Evolutionary conservation across 2,113 vertebrate genomes (phyloP).

Genomic region (Dicentrarchus labrax): DNA sequence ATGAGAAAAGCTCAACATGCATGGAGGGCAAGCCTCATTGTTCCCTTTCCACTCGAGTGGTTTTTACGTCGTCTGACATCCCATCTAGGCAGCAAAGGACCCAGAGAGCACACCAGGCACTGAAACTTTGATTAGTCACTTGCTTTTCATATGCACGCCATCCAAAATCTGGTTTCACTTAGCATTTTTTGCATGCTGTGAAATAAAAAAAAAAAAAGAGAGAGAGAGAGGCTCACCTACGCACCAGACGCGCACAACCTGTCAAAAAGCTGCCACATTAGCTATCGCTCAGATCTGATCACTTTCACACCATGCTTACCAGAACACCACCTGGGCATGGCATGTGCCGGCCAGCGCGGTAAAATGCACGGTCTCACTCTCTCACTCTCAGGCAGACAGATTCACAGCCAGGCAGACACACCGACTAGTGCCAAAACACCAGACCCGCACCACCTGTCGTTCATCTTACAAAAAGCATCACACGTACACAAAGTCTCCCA

Average conservation of each 20-base stretch:
- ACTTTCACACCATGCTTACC: slow-evolving; percentile 62
- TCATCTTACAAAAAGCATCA: slow-evolving; percentile 40
- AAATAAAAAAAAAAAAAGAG: slow-evolving; percentile 22
- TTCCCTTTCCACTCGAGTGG: slow-evolving; percentile 32
- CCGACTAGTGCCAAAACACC: slow-evolving; percentile 59
- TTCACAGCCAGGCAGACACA: slow-evolving; percentile 64
- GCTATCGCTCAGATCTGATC: slow-evolving; percentile 55
- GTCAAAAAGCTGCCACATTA: slow-evolving; percentile 57
- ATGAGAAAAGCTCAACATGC: slow-evolving; percentile 53
- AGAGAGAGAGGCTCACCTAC: slow-evolving; percentile 54
- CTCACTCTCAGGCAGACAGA: slow-evolving; percentile 34
- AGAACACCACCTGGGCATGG: slow-evolving; percentile 75
- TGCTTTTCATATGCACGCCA: slow-evolving; percentile 19
- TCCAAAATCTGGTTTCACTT: slow-evolving; percentile 51
- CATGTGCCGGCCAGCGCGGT: slow-evolving; percentile 20
- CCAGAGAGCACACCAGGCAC: background rate
- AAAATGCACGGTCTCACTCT: slow-evolving; percentile 24
- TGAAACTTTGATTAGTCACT: slow-evolving; percentile 50
- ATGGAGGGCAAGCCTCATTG: slow-evolving; percentile 43
- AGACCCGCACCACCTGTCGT: slow-evolving; percentile 74
- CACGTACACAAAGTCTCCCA: slow-evolving; percentile 43
- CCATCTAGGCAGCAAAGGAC: background rate
- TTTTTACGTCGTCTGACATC: slow-evolving; percentile 22
- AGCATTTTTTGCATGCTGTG: slow-evolving; percentile 18
- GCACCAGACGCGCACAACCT: slow-evolving; percentile 75